Conservation (phyloP, 37 sponge, comb jelly and placozoan species). For the Sycon ciliatum region DNA sequence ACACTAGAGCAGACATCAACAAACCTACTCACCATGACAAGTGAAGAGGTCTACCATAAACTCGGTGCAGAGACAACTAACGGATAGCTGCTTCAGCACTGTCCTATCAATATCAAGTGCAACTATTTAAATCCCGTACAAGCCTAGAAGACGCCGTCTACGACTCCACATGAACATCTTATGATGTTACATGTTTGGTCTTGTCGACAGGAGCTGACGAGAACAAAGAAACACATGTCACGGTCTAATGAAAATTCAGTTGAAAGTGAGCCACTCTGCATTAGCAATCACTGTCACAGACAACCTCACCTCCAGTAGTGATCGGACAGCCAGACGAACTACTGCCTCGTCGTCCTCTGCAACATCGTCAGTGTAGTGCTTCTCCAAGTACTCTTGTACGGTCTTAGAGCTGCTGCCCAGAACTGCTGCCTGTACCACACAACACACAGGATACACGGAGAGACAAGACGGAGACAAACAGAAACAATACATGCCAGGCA, state of each 20-base stretch:
- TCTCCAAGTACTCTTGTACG: constrained; percentile 94
- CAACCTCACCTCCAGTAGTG: constrained; percentile 64
- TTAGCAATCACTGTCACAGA: not conserved
- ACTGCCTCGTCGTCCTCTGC: constrained; percentile 59
- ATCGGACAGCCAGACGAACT: constrained; percentile 76
- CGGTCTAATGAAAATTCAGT: not conserved
- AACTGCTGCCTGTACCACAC: constrained; percentile 63
- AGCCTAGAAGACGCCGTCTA: too few relatives aligned
- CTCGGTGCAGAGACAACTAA: too few relatives aligned
- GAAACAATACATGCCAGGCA: too few relatives aligned
- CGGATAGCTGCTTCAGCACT: too few relatives aligned
- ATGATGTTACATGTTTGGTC: too few relatives aligned
- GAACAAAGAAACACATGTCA: not conserved
- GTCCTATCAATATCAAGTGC: too few relatives aligned
- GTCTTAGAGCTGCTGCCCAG: constrained; percentile 90
- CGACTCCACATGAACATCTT: too few relatives aligned
- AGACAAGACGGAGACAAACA: not conserved
- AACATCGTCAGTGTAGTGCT: constrained; percentile 79
- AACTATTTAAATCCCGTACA: too few relatives aligned
- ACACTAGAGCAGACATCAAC: not conserved
- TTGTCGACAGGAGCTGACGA: not conserved
- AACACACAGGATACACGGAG: not conserved
- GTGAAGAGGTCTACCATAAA: too few relatives aligned
- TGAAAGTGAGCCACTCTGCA: not conserved
- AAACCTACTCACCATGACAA: not conserved